A percentile compares a stretch with the other conserved stretches of the same genome.
Conservation (phyloP, 2,888 invertebrate species). For the Helicoverpa assulta region DNA sequence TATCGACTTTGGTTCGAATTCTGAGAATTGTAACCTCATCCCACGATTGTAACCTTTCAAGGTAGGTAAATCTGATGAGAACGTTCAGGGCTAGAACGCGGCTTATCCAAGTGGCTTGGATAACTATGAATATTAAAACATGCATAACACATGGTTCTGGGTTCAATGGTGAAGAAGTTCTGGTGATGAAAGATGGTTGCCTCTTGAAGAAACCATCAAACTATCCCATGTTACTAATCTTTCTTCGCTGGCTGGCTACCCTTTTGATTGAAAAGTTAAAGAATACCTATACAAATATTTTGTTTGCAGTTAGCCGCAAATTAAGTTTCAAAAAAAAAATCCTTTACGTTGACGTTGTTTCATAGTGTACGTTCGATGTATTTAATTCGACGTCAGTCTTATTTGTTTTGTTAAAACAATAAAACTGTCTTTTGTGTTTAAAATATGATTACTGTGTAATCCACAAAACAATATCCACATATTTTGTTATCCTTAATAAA, state of each 20-base stretch:
- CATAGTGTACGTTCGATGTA: no score
- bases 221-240: not conserved
- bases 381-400: no score
- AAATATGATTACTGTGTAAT: not conserved
- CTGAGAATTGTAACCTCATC: constrained; percentile 39
- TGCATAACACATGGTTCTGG: constrained; percentile 27
- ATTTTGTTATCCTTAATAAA: not conserved
- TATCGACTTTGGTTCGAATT: constrained; percentile 32
- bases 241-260: not conserved
- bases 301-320: no score
- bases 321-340: no score
- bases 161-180: constrained; percentile 18
- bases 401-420: no score
- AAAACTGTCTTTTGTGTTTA: no score
- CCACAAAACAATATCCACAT: not conserved
- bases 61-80: constrained; percentile 50
- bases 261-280: constrained; percentile 8
- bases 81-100: constrained; percentile 3
- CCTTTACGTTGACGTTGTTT: no score
- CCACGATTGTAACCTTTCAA: constrained; percentile 53
- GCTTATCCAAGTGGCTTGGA: constrained; percentile 22
- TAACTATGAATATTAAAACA: constrained; percentile 41
- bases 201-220: constrained; percentile 5
- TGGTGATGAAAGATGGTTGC: constrained; percentile 14
- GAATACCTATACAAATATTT: no score